Percentiles rank a stretch among this genome's conserved stretches.
Conservation (phyloP, 53 echinoderm and acorn worm genomes). For the Luidia sarsii region DNA sequence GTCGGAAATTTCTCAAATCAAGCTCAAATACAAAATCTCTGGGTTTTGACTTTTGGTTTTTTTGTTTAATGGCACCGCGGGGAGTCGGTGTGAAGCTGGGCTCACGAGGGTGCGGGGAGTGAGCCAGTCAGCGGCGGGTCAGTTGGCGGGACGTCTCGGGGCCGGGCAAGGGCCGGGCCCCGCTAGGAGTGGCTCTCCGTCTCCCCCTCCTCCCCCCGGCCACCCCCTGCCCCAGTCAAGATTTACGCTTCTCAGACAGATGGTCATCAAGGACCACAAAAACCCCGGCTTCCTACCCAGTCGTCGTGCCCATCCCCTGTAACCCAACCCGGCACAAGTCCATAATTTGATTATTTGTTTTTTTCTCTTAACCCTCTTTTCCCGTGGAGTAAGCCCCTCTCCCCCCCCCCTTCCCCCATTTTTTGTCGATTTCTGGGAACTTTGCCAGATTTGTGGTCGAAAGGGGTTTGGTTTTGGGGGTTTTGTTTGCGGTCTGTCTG, state of each 20-base stretch:
- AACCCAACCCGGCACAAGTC: no score
- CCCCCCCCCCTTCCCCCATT: not conserved
- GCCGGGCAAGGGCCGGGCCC: not conserved
- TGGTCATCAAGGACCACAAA: no score
- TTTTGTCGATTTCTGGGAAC: not conserved
- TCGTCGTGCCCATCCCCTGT: no score
- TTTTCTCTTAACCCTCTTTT: conserved; percentile 2
- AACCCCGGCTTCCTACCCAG: no score
- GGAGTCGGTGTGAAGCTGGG: not conserved
- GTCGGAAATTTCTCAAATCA: no score
- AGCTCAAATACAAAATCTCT: no score
- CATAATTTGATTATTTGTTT: no score
- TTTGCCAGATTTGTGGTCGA: conserved; percentile 8
- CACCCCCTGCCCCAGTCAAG: no score
- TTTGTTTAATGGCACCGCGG: conserved; percentile 27
- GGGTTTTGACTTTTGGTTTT: no score
- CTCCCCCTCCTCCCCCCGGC: no score
- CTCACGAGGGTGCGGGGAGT: conserved; percentile 30
- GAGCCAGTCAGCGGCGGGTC: conserved; percentile 18
- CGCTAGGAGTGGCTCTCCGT: no score
- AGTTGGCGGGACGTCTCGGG: conserved; percentile 16
- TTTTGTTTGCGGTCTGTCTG: not conserved
- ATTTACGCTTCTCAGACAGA: no score
- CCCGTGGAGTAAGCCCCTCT: not conserved
- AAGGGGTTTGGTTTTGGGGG: not conserved